Percentiles rank a stretch among this genome's conserved stretches.
Evolutionary conservation across 2,797 vertebrate genomes (phyloP).

Genomic region (Echeneis naucrates): DNA sequence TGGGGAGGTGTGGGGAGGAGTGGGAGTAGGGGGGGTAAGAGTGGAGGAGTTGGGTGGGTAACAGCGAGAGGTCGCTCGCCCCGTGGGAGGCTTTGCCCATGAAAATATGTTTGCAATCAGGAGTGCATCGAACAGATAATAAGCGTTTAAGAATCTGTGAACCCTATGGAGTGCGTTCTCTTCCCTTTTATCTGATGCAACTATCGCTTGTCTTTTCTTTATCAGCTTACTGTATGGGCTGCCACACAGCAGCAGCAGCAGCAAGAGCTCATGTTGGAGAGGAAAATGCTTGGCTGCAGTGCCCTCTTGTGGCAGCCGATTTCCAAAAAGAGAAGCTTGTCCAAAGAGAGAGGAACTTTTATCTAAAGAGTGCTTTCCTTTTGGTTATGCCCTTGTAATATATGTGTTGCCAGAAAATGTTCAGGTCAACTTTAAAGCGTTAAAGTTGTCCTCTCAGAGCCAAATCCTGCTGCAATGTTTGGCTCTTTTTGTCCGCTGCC

Average conservation of each 20-base stretch:
- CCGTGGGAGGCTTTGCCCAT: constrained; percentile 82
- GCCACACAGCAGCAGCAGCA: constrained; percentile 68
- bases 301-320: constrained; percentile 81
- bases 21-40: constrained; percentile 37
- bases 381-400: not conserved
- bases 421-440: constrained; percentile 50
- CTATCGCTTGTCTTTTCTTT: constrained; percentile 80
- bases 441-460: constrained; percentile 16
- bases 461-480: constrained; percentile 53
- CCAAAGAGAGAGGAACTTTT: not conserved
- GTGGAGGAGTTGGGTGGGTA: constrained; percentile 28
- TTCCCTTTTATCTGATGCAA: constrained; percentile 77
- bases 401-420: not conserved
- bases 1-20: constrained; percentile 21
- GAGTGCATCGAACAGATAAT: constrained; percentile 86
- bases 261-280: constrained; percentile 4
- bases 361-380: not conserved
- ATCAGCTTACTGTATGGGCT: constrained; percentile 74
- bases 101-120: constrained; percentile 84
- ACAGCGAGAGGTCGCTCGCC: constrained; percentile 60
- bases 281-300: constrained; percentile 83
- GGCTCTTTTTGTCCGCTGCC: constrained; percentile 59
- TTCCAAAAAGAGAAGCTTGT: constrained; percentile 23
- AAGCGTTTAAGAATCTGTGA: constrained; percentile 84
- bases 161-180: constrained; percentile 77